A percentile compares a stretch with the other conserved stretches of the same genome.
These are phyloP conservation scores for Mobula birostris DNA, from an alignment of 2,113 vertebrate genomes.

Conservation along the genomic window DNA sequence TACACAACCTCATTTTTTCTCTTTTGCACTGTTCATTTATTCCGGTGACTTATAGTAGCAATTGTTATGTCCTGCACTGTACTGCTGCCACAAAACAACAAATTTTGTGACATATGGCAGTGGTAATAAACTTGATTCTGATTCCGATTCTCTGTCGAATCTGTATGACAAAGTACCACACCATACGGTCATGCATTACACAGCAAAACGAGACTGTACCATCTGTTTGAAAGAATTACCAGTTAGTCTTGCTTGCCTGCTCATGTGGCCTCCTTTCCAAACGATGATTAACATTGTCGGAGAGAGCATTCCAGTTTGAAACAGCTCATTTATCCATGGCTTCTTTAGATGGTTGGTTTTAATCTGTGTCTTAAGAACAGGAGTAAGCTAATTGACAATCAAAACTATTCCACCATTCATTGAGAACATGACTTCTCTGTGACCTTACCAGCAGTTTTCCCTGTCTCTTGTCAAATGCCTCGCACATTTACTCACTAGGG, in stretches of 20 bases:
- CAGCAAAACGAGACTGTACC: not conserved
- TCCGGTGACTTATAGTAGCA: too few species aligned
- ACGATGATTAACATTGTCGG: not conserved
- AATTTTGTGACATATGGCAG: too few species aligned
- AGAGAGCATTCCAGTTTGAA: not conserved
- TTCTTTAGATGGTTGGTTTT: not conserved
- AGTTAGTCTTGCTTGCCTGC: not conserved
- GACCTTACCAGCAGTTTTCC: not conserved
- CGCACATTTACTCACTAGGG: not conserved
- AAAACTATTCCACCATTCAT: too few species aligned
- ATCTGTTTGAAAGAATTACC: not conserved
- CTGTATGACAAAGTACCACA: not conserved
- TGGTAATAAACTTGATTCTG: too few species aligned
- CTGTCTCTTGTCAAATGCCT: not conserved
- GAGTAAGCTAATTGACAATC: too few species aligned
- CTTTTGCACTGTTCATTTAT: too few species aligned
- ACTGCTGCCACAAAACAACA: too few species aligned
- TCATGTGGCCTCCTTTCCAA: not conserved
- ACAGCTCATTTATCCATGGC: not conserved
- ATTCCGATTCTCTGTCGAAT: not conserved
- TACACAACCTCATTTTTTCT: too few species aligned
- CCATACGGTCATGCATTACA: not conserved
- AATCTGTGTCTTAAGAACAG: not conserved
- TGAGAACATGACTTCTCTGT: too few species aligned
- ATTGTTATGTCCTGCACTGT: too few species aligned